phyloP scores from a whole-genome alignment of 2,113 vertebrate species.

The Syngnathus floridae region DNA sequence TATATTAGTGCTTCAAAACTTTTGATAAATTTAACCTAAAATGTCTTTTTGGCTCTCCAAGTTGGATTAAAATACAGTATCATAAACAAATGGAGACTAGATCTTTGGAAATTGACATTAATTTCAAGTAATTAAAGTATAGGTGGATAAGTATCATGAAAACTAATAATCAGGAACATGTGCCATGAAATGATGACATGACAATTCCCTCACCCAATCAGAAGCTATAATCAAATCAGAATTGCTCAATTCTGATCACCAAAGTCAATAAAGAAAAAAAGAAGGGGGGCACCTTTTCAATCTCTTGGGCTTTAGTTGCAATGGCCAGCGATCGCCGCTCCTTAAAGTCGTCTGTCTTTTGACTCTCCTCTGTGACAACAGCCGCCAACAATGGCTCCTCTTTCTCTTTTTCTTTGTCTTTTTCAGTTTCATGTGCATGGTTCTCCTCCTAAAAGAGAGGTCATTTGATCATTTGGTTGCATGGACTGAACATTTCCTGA shows the following conservation, averaged over 20 bases:
- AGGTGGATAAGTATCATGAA: too few species aligned
- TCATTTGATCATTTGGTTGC: neutral
- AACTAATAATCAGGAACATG: too few species aligned
- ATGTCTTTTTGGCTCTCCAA: too few species aligned
- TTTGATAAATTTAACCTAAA: too few species aligned
- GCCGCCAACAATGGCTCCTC: slow-evolving; percentile 62
- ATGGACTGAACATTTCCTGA: neutral
- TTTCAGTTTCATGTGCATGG: slow-evolving; percentile 59
- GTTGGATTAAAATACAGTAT: too few species aligned
- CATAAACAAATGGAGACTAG: too few species aligned
- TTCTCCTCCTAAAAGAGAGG: slow-evolving; percentile 69
- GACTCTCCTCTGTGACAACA: slow-evolving; percentile 57
- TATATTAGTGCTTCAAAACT: too few species aligned
- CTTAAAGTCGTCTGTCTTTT: slow-evolving; percentile 70
- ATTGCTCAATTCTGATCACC: neutral
- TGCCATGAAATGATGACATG: too few species aligned
- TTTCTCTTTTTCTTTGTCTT: slow-evolving; percentile 7
- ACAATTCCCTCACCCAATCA: too few species aligned
- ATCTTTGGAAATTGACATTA: too few species aligned
- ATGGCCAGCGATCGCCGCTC: slow-evolving; percentile 82
- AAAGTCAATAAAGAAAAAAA: neutral
- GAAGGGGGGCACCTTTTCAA: slow-evolving; percentile 79
- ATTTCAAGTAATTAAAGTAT: too few species aligned
- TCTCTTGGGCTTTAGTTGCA: slow-evolving; percentile 86
- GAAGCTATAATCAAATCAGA: too few species aligned